phyloP scores from a whole-genome alignment of 2,888 invertebrate genomes.

The Tortricodes alternella region DNA sequence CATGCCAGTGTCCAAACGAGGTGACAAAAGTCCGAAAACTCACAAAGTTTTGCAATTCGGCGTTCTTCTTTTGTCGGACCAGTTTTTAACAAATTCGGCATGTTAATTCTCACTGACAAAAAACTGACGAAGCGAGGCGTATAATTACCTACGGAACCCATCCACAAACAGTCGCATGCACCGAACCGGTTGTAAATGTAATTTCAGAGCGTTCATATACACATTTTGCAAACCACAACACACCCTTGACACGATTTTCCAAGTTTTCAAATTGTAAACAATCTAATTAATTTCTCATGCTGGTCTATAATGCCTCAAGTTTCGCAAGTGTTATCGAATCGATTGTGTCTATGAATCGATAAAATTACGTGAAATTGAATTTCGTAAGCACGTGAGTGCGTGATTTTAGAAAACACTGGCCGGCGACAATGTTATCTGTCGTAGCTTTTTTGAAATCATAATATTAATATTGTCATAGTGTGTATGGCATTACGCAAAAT shows the following conservation, averaged over 20 bases:
- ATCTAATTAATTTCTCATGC: slow-evolving; percentile 46
- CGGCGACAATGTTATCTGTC: slow-evolving; percentile 28
- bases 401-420: slow-evolving; percentile 34
- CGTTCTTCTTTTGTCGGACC: neutral
- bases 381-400: slow-evolving; percentile 49
- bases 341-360: slow-evolving; percentile 52
- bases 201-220: slow-evolving; percentile 5
- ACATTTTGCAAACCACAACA: slow-evolving; percentile 17
- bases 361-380: slow-evolving; percentile 54
- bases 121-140: neutral
- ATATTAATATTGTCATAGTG: neutral
- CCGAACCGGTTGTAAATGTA: slow-evolving; percentile 11
- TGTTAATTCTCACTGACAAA: neutral
- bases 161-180: neutral
- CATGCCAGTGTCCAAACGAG: neutral
- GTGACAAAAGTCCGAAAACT: neutral
- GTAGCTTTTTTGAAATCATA: slow-evolving; percentile 15
- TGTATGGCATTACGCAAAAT: neutral
- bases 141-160: slow-evolving; percentile 6
- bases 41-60: neutral
- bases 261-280: slow-evolving; percentile 45
- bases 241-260: slow-evolving; percentile 67
- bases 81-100: neutral
- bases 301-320: slow-evolving; percentile 41
- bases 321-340: slow-evolving; percentile 59